Conservation (phyloP, 2,888 invertebrate genomes). For the Dasypogon diadema region DNA sequence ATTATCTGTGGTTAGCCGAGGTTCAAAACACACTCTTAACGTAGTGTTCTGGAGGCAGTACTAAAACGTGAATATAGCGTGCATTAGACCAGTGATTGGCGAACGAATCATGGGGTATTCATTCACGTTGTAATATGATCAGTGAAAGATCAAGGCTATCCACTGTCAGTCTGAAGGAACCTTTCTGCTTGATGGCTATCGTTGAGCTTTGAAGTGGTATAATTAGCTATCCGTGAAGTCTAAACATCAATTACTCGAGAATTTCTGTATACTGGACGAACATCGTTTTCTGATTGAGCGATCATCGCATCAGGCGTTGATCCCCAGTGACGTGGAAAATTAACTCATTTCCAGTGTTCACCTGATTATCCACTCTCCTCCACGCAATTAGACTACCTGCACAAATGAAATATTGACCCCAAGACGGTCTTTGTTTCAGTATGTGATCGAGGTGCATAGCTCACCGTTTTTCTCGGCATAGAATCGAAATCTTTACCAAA, state of each 20-base stretch:
- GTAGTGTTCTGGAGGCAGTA: no score
- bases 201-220: not conserved
- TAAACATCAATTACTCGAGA: slow-evolving; percentile 15
- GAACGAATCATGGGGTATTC: not conserved
- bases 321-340: not conserved
- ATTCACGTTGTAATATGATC: slow-evolving; percentile 3
- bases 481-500: not conserved
- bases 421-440: no score
- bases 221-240: slow-evolving; percentile 22
- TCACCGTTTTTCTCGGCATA: not conserved
- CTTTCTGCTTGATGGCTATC: not conserved
- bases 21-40: no score
- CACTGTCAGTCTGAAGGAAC: not conserved
- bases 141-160: slow-evolving; percentile 42
- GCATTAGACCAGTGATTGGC: not conserved
- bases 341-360: not conserved
- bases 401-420: not conserved
- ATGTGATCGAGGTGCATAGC: no score
- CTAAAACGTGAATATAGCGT: not conserved
- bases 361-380: not conserved
- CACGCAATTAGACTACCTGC: not conserved
- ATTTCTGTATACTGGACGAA: not conserved
- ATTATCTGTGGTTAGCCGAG: no score
- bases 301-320: slow-evolving; percentile 13
- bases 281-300: not conserved